phyloP scores from a whole-genome alignment of 2,113 vertebrate species.

The Mystacornis crossleyi region DNA sequence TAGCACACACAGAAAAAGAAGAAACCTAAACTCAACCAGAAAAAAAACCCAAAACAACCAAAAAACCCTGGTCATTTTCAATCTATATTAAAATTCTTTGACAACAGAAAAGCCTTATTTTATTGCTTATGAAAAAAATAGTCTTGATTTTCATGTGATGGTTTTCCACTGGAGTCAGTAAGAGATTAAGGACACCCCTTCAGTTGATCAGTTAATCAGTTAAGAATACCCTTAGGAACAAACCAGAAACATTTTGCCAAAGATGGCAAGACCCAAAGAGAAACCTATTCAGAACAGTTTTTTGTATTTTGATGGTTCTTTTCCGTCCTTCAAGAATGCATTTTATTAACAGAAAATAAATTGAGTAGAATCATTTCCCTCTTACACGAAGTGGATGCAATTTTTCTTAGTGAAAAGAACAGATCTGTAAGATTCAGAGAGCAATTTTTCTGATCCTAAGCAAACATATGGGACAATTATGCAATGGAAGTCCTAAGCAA shows the following conservation, averaged over 20 bases:
- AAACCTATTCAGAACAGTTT: not conserved
- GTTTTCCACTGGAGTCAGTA: not conserved
- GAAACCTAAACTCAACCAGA: not conserved
- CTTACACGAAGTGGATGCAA: not conserved
- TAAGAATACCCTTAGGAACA: not conserved
- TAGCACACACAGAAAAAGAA: not conserved
- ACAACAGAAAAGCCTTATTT: not conserved
- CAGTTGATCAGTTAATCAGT: not conserved
- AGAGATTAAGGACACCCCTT: not conserved
- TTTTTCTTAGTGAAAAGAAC: not conserved
- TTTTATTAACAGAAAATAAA: not conserved
- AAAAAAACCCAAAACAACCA: not conserved
- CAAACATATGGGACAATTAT: not conserved
- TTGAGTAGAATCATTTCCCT: not conserved
- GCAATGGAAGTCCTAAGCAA: not conserved
- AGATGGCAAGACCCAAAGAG: not conserved
- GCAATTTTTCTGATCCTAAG: not conserved
- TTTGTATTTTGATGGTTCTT: not conserved
- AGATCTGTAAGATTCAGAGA: not conserved
- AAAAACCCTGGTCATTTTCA: not conserved
- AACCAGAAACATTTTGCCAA: not conserved
- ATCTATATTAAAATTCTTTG: not conserved
- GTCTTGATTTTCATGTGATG: not conserved
- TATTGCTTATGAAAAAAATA: not conserved
- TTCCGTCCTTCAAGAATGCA: not conserved